Base-by-base conservation (phyloP, 2,888 invertebrate genomes). In the Cataglyphis altisquamis region DNA sequence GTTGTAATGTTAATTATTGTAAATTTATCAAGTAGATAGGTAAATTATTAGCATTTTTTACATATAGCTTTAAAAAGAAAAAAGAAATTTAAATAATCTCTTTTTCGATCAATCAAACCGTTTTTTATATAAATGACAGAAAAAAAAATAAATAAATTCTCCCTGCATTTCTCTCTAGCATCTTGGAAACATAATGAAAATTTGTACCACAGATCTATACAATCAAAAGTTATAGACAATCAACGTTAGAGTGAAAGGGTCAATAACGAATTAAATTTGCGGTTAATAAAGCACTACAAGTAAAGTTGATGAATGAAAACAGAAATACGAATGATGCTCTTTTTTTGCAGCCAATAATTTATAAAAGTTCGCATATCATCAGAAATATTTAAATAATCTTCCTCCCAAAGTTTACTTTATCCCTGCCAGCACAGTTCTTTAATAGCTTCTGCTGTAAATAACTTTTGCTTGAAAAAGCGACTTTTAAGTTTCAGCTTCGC, bases 371-470 rank as follows among this genome's bases (percentile, higher is more conserved):
- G 57, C 45, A 36, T 60, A 68, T 45, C 25, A 48, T 45, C 18
- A 36, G 18, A 45, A 70, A 78, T 48, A 36, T 48, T 80, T 60
- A 45, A 80, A 80, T 70, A 55, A 70, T 80, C 70, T 60, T 12
- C 12, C 18, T 48, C 36, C 45, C 25, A n/a, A 80, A 70, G 78
- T 80, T 80, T 62, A 48, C 60, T 70, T 78, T 21, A 60, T 68
- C 10, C 21, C 60, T 36, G 25, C 25, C 25, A 8, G 25, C 36
- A 67, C 25, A 70, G 70, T 60, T 80, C 70, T 80, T 70, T 80
- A 80, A 80, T 70, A 80, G 70, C 60, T 70, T 48, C 45, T 36
- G 45, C 70, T 70, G 36, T 70, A 80, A 80, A 80, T 80, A 80
- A 70, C 25, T 80, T 77, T 45, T 36, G 41, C 45, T 60, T 45